Base-by-base conservation (phyloP, 2,113 vertebrate species). In the Acrocephalus arundinaceus region DNA sequence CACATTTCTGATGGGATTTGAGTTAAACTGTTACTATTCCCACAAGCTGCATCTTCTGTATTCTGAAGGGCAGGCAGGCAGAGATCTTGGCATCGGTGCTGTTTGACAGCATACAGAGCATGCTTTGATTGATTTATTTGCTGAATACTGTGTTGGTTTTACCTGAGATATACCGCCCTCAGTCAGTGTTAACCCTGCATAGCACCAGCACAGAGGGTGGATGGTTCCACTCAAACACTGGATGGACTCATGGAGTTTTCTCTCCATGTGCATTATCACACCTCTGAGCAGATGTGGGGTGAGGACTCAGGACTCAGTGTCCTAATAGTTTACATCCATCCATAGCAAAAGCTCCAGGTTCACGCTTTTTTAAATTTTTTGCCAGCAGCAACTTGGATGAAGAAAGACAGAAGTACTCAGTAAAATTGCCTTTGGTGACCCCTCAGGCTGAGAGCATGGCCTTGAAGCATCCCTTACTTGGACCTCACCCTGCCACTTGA, bases 71-170 rank as follows among this genome's bases (percentile, higher is more conserved):
- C 65, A 48, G 43, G 62, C 78, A 86, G 79, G 74, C 71, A 59
- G 55, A 70, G 59, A 43, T 91, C 55, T 71, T 94, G 87, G 85
- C 85, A 41, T 58, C 1, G 0, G 16, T 45, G 57, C 67, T 83
- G 43, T 90, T 90, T 94, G 58, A 65, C 68, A 63, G 70, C 23
- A 24, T 7, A 86, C 71, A 90, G 75, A 90, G 57, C 71, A 58
- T 17, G 33, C 85, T 92, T 92, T 93, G 87, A 91, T n/a, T 73
- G 24, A 77, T 93, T 94, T 89, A 75, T 90, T 67, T 95, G 75
- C 67, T 63, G 63, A 73, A 52, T 22, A 18, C 51, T 43, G 6
- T 16, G 19, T 25, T 41, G 31, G 4, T 68, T 78, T 81, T 27
- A 91, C 85, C 76, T 81, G 68, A 55, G 24, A 28, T 33, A 27